Percentiles rank a stretch among this genome's conserved stretches.
These are phyloP conservation scores for Tetragnatha versicolor DNA, from an alignment of 1,140 invertebrate genomes.

Conservation along the genomic window DNA sequence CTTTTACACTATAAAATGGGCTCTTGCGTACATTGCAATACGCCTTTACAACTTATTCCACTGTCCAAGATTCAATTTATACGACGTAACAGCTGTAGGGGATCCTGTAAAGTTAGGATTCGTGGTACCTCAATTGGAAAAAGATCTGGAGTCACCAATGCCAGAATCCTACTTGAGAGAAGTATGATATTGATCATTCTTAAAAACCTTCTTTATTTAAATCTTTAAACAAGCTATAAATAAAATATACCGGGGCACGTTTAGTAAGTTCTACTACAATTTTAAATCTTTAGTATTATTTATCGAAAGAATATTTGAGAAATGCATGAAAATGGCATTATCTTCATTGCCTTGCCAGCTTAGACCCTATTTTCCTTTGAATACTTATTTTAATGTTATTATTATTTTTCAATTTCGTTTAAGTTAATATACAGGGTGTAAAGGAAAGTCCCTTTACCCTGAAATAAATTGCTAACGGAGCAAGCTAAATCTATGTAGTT, in stretches of 20 bases:
- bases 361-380: no score
- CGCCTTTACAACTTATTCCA: neutral
- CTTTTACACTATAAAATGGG: constrained; percentile 20
- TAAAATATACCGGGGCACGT: neutral
- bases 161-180: constrained; percentile 15
- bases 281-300: neutral
- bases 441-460: no score
- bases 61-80: neutral
- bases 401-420: no score
- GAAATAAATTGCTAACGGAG: no score
- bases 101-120: constrained; percentile 18
- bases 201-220: neutral
- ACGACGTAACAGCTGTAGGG: neutral
- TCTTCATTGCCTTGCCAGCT: no score
- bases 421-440: no score
- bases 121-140: neutral
- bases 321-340: no score
- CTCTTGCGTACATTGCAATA: neutral
- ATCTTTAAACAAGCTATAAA: neutral
- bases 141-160: constrained; percentile 14
- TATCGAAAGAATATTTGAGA: neutral
- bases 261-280: neutral
- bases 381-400: no score
- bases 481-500: no score
- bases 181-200: neutral